Conservation (phyloP, 2,797 vertebrate genomes). For the Natrix natrix region DNA sequence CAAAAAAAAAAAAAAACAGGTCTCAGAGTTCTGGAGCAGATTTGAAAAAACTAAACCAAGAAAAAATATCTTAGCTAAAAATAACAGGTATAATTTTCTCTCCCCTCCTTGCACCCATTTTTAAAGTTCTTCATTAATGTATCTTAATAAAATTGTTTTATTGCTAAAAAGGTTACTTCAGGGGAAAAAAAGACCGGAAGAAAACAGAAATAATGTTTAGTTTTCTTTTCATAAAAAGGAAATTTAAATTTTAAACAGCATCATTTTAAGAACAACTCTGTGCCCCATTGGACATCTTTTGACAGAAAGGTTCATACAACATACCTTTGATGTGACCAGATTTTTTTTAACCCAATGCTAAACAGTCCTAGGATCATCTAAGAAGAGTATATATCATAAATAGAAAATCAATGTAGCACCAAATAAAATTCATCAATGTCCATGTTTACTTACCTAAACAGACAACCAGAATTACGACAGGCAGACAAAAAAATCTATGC, state of each 20-base stretch:
- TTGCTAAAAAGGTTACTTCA: not conserved
- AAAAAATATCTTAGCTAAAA: constrained; percentile 15
- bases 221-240: not conserved
- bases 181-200: not conserved
- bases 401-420: not conserved
- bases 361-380: not conserved
- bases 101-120: not conserved
- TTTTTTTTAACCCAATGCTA: not conserved
- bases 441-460: not conserved
- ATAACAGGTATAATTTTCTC: not conserved
- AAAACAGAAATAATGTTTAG: not conserved
- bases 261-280: constrained; percentile 17
- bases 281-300: not conserved
- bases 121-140: not conserved
- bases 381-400: not conserved
- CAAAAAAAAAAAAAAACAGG: constrained; percentile 33
- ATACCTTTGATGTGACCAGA: not conserved
- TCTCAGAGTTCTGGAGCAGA: constrained; percentile 4
- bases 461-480: not conserved
- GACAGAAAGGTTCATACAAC: not conserved
- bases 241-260: constrained; percentile 34
- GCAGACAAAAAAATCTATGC: not conserved
- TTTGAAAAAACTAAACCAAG: not conserved
- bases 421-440: not conserved
- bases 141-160: not conserved